A percentile compares a stretch with the other conserved stretches of the same genome.
Evolutionary conservation across 2,797 vertebrate genomes (phyloP).

Genomic region (Diplodus sargus): DNA sequence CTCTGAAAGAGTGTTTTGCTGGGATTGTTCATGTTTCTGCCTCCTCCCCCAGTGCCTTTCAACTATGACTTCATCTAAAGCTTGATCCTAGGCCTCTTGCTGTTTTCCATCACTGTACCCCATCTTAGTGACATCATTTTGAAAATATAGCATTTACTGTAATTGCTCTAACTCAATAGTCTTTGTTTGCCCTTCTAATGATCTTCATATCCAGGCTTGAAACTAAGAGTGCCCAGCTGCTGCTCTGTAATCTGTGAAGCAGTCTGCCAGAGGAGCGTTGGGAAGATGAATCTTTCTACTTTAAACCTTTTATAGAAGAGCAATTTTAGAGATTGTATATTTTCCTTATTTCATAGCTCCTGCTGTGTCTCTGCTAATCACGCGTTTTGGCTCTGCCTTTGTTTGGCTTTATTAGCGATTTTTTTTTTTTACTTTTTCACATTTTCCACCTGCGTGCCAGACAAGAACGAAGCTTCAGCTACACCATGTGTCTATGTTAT

Average conservation of each 20-base stretch:
- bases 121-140: slow-evolving; percentile 1
- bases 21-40: background rate
- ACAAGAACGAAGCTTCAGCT: background rate
- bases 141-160: slow-evolving; percentile 13
- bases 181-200: slow-evolving; percentile 8
- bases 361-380: background rate
- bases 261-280: slow-evolving; percentile 29
- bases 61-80: background rate
- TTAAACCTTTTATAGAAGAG: slow-evolving; percentile 33
- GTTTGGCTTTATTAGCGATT: background rate
- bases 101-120: slow-evolving; percentile 2
- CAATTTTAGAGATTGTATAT: slow-evolving; percentile 14
- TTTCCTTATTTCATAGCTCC: slow-evolving; percentile 12
- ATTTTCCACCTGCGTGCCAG: slow-evolving; percentile 9
- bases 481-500: background rate
- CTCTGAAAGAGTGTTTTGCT: background rate
- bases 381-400: slow-evolving; percentile 1
- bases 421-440: slow-evolving; percentile 1
- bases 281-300: slow-evolving; percentile 18
- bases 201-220: slow-evolving; percentile 16
- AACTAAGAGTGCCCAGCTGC: slow-evolving; percentile 1
- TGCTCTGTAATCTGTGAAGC: slow-evolving; percentile 19
- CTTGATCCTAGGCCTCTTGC: background rate
- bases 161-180: slow-evolving; percentile 13
- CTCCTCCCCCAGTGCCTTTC: background rate